Percentiles rank a stretch among this genome's conserved stretches.
Evolutionary conservation across 2,888 invertebrate species (phyloP).

Genomic region (Eupsilia transversa): DNA sequence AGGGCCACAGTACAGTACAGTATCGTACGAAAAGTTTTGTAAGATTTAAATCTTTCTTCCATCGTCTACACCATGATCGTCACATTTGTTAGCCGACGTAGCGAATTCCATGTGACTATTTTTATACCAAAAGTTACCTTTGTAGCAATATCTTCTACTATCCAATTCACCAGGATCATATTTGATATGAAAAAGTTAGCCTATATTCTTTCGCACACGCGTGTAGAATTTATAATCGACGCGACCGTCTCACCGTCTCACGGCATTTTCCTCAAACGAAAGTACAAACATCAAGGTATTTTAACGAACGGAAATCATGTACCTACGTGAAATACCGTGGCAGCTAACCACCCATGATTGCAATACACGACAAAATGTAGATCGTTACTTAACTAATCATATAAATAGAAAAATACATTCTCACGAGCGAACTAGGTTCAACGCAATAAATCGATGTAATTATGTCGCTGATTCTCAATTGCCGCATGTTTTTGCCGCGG

Average conservation of each 20-base stretch:
- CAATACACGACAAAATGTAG: constrained; percentile 64
- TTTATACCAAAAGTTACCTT: not conserved
- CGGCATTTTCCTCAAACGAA: constrained; percentile 51
- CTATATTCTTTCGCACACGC: constrained; percentile 27
- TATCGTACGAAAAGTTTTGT: not conserved
- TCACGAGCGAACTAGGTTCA: constrained; percentile 68
- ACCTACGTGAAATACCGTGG: constrained; percentile 35
- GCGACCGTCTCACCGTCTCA: constrained; percentile 19
- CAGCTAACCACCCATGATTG: constrained; percentile 50
- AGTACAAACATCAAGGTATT: constrained; percentile 47
- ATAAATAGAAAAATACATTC: constrained; percentile 70
- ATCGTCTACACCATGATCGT: not conserved
- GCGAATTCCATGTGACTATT: not conserved
- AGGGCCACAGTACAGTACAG: too few species aligned
- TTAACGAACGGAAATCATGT: constrained; percentile 48
- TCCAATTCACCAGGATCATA: not conserved
- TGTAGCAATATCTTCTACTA: not conserved
- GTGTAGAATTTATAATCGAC: constrained; percentile 26
- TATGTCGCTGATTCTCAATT: constrained; percentile 65
- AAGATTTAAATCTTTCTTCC: not conserved
- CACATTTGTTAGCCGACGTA: not conserved
- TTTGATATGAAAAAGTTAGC: constrained; percentile 39
- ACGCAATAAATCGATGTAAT: constrained; percentile 67
- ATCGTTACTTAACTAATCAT: constrained; percentile 69
- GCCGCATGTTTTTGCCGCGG: constrained; percentile 49